Evolutionary conservation across 2,888 invertebrate species (phyloP).

Genomic region (Dynastes maya): DNA sequence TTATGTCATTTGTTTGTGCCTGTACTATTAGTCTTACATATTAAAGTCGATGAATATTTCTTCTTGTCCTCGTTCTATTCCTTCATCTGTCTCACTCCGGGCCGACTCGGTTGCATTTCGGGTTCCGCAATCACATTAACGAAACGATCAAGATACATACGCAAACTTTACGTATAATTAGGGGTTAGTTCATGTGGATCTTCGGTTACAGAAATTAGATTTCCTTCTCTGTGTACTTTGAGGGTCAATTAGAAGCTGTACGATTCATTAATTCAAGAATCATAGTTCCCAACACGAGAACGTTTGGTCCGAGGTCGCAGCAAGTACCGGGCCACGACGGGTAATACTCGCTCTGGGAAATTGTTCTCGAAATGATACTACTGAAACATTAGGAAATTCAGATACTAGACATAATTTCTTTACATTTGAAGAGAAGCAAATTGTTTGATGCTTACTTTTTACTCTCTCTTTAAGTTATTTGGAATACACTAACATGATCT

Average conservation of each 20-base stretch:
- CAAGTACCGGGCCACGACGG: too few species aligned
- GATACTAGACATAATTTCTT: too few species aligned
- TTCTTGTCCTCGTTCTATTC: neutral
- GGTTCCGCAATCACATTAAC: constrained; percentile 66
- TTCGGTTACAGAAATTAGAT: constrained; percentile 65
- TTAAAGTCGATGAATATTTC: neutral
- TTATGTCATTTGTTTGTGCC: neutral
- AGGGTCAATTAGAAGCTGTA: neutral
- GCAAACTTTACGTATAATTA: constrained; percentile 62
- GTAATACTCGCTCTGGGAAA: too few species aligned
- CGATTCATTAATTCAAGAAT: too few species aligned
- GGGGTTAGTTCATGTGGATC: constrained; percentile 59
- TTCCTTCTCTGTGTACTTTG: constrained; percentile 54
- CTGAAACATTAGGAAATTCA: too few species aligned
- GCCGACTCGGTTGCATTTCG: constrained; percentile 53
- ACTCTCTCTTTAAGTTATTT: too few species aligned
- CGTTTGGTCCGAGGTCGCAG: too few species aligned
- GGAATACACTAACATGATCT: too few species aligned
- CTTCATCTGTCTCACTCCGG: constrained; percentile 2
- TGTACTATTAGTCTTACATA: constrained; percentile 4
- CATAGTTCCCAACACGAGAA: too few species aligned
- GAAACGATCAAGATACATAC: constrained; percentile 61
- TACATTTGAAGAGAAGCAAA: too few species aligned
- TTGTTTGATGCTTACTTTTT: too few species aligned
- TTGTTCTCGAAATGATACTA: too few species aligned